These are phyloP conservation scores for Enteromius anoplus DNA, from an alignment of 2,797 vertebrate genomes.

Conservation along the genomic window DNA sequence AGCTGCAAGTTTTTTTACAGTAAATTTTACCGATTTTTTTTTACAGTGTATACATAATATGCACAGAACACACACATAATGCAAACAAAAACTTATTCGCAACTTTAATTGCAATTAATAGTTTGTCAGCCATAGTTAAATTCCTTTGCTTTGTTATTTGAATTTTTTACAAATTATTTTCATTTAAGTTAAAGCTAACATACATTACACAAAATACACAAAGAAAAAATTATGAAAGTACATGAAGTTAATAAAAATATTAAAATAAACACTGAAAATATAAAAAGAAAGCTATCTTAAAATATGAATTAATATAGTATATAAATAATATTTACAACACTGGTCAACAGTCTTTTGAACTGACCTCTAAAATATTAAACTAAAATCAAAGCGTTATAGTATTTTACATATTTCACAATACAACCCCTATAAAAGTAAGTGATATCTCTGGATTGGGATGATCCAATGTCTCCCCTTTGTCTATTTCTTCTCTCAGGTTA, in stretches of 20 bases:
- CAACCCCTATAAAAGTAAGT: neutral
- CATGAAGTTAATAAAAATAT: neutral
- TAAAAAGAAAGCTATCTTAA: no score
- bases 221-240: neutral
- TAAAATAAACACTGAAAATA: neutral
- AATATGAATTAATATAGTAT: neutral
- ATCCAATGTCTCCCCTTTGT: neutral
- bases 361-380: neutral
- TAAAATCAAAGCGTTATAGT: neutral
- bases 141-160: neutral
- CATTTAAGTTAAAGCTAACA: neutral
- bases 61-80: no score
- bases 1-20: no score
- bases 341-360: neutral
- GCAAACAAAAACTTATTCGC: no score
- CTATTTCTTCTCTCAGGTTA: conserved; percentile 20
- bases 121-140: neutral
- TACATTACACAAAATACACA: neutral
- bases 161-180: neutral
- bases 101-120: no score
- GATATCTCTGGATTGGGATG: neutral
- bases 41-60: no score
- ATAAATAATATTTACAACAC: neutral
- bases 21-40: no score
- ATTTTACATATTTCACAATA: neutral